A percentile compares a stretch with the other conserved stretches of the same genome.
Evolutionary conservation across 2,797 vertebrate species (phyloP).

Genomic region (Sebastes alutus): DNA sequence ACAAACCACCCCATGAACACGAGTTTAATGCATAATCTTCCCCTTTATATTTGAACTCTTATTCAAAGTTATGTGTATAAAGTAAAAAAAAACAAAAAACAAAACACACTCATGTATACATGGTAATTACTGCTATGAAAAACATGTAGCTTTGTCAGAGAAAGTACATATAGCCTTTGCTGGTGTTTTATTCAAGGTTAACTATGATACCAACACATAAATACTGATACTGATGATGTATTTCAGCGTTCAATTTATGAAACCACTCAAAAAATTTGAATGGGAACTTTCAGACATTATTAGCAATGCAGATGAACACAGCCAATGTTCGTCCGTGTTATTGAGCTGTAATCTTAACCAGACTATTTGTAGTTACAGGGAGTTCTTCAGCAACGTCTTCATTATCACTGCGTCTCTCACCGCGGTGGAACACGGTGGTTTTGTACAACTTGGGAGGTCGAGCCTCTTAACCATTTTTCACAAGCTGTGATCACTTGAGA

Average conservation of each 20-base stretch:
- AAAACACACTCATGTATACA: neutral
- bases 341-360: constrained; percentile 2
- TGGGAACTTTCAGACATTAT: neutral
- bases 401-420: neutral
- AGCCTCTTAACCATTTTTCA: constrained; percentile 2
- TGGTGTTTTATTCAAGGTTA: neutral
- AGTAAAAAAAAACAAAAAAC: neutral
- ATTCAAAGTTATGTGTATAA: neutral
- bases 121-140: neutral
- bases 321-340: neutral
- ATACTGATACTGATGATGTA: neutral
- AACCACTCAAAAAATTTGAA: neutral
- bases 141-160: neutral
- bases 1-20: neutral
- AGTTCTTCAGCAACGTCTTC: neutral
- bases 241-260: neutral
- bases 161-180: neutral
- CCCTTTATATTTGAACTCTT: neutral
- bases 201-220: neutral
- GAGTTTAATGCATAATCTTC: neutral
- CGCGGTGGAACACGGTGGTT: neutral
- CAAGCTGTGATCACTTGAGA: constrained; percentile 29
- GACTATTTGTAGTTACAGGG: constrained; percentile 11
- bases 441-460: constrained; percentile 36
- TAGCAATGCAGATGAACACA: neutral